phyloP scores from a whole-genome alignment of 1,140 invertebrate species.

The Ectropis grisescens region DNA sequence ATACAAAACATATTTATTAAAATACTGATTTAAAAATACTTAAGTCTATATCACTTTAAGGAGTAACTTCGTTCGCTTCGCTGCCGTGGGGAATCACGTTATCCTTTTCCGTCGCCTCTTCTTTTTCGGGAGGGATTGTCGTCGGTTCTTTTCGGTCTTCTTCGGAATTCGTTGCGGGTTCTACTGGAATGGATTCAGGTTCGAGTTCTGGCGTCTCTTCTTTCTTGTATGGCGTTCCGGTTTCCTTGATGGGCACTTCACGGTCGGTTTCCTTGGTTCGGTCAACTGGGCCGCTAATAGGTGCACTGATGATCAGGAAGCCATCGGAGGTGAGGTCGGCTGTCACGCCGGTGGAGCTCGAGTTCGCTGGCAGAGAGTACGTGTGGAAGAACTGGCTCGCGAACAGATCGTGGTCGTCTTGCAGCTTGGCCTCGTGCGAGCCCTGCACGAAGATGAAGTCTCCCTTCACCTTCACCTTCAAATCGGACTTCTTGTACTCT shows the following conservation, averaged over 20 bases:
- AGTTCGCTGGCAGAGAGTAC: constrained; percentile 41
- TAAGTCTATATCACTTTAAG: constrained; percentile 52
- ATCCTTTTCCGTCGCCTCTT: constrained; percentile 41
- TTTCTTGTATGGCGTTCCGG: constrained; percentile 24
- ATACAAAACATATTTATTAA: constrained; percentile 50
- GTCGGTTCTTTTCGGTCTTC: constrained; percentile 33
- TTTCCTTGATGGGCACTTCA: constrained; percentile 41
- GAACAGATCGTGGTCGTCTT: constrained; percentile 42
- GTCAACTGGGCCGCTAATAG: constrained; percentile 20
- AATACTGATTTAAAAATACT: constrained; percentile 55
- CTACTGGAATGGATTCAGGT: too few relatives aligned
- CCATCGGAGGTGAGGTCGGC: constrained; percentile 37
- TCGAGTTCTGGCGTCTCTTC: constrained; percentile 1
- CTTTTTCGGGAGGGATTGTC: constrained; percentile 31
- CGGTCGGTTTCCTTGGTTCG: constrained; percentile 20
- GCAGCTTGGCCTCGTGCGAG: constrained; percentile 45
- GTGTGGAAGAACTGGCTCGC: constrained; percentile 61
- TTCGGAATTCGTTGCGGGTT: too few relatives aligned
- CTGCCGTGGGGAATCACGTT: constrained; percentile 44
- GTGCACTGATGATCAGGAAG: constrained; percentile 33
- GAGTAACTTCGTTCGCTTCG: constrained; percentile 21
- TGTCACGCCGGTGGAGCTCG: constrained; percentile 32
- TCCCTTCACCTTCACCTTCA: constrained; percentile 51
- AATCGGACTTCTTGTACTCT: constrained; percentile 45
- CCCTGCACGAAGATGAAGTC: constrained; percentile 56